These are phyloP conservation scores for Gavialis gangeticus DNA, from an alignment of 2,113 vertebrate species.

Conservation along the genomic window DNA sequence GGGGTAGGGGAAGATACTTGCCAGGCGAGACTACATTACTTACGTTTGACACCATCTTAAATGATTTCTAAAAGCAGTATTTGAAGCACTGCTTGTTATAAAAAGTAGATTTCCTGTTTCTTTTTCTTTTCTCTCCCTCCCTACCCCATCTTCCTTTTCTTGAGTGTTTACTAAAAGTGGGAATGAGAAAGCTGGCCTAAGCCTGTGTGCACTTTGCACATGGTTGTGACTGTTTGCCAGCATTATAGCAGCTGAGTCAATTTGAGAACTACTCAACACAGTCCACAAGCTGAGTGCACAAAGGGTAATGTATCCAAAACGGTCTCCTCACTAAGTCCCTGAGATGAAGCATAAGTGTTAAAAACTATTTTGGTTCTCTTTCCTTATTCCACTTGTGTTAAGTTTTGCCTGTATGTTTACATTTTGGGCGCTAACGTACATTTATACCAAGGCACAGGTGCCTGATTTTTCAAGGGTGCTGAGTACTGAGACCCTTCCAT, in stretches of 20 bases:
- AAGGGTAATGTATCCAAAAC: background rate
- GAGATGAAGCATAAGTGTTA: background rate
- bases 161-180: background rate
- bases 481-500: background rate
- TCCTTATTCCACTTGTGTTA: background rate
- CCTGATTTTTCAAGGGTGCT: background rate
- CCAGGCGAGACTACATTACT: too few species aligned
- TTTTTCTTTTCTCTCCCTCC: background rate
- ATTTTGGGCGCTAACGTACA: too few species aligned
- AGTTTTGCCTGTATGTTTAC: background rate
- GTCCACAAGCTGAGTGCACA: background rate
- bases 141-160: background rate
- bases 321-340: background rate
- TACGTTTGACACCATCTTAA: background rate
- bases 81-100: background rate
- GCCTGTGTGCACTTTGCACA: accelerated
- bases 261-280: background rate
- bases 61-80: background rate
- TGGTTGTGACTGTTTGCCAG: background rate
- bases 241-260: background rate
- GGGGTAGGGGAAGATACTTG: background rate
- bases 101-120: background rate
- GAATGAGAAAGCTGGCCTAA: background rate
- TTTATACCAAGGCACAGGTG: too few species aligned
- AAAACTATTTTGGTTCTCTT: background rate